Base-by-base conservation (phyloP, 2,888 invertebrate species). In the Aphidius colemani region DNA sequence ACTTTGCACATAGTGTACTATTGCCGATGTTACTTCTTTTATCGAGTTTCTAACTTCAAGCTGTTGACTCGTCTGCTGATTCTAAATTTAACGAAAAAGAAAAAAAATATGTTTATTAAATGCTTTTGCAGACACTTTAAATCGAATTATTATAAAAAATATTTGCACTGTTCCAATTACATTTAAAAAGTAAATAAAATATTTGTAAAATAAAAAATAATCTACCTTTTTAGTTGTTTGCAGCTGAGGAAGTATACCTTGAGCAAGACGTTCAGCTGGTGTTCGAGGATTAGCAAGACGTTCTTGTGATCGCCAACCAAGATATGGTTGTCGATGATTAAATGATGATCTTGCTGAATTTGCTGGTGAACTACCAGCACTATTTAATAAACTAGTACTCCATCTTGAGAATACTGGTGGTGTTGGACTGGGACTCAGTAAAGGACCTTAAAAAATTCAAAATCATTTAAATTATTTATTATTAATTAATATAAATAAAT, bases 21-120 rank as follows among this genome's bases (percentile, higher is more conserved):
- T 95, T 56, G 95, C 95, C 72, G 94, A 94, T 69, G 95, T 95
- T 71, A 95, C 95, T 84, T 94, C 94, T 83, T 94, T 94, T 80
- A 95, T 95, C 64, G 93, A 94, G 69, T 92, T 89, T 79, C 82
- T 77, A 72, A 82, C 82, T 72, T 82, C 82, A 71, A 78, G 75
- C 71, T 80, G 80, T 71, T 82, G 82, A 75, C 80, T 80, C 78
- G 79, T 79, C 75, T 80, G 76, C 70, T 79, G 78, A 67, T 76
- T 76, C 41, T 77, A 75, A 41, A 75, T 74, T 60, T 75, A 74
- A 44, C 74, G 67, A 51, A 41, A 53, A 7, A n/a, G n/a, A n/a
- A 44, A 44, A 61, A 9, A 30, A 55, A 39, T 11, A 30, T 39
- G 30, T 53, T 53, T 6, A 53, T 39, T 53, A 39, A 6, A 5